A percentile compares a stretch with the other conserved stretches of the same genome.
These are phyloP conservation scores for Siderastrea radians DNA, from an alignment of 92 coral and sea anemone species.

Conservation along the genomic window DNA sequence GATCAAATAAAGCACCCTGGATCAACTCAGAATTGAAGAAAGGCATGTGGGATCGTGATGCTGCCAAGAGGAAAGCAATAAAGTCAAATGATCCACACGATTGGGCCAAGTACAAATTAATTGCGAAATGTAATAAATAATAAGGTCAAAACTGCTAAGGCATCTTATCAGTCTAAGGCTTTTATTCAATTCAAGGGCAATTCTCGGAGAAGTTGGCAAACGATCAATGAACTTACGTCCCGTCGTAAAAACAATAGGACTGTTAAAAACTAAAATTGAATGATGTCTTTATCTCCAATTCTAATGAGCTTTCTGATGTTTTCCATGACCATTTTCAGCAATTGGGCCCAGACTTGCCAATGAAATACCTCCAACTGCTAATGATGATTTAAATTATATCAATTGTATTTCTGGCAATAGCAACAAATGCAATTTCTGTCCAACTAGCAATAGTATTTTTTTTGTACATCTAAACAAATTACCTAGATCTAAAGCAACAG, in stretches of 20 bases:
- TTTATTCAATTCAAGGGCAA: not conserved
- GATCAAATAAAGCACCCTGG: slow-evolving; percentile 17
- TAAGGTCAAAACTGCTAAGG: not conserved
- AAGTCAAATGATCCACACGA: not conserved
- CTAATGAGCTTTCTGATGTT: not conserved
- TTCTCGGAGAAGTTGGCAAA: not conserved
- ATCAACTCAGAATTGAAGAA: not conserved
- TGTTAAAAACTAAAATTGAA: slow-evolving; percentile 47
- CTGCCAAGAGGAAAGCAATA: not conserved
- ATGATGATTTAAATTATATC: not conserved
- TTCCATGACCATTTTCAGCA: slow-evolving; percentile 12
- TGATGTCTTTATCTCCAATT: not conserved
- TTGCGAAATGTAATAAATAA: too few relatives aligned
- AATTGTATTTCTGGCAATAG: not conserved
- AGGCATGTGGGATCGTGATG: slow-evolving; percentile 2
- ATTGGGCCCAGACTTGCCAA: slow-evolving; percentile 60
- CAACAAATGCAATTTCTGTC: not conserved
- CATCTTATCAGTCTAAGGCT: not conserved
- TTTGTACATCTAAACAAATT: slow-evolving; percentile 65
- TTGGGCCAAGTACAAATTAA: not conserved
- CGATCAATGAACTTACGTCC: slow-evolving; percentile 4
- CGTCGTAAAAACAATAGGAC: not conserved
- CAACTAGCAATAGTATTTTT: slow-evolving; percentile 23
- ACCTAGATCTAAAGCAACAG: slow-evolving; percentile 71
- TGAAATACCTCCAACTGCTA: slow-evolving; percentile 28